Conservation (phyloP, 2,888 invertebrate genomes). For the Phortica magna region DNA sequence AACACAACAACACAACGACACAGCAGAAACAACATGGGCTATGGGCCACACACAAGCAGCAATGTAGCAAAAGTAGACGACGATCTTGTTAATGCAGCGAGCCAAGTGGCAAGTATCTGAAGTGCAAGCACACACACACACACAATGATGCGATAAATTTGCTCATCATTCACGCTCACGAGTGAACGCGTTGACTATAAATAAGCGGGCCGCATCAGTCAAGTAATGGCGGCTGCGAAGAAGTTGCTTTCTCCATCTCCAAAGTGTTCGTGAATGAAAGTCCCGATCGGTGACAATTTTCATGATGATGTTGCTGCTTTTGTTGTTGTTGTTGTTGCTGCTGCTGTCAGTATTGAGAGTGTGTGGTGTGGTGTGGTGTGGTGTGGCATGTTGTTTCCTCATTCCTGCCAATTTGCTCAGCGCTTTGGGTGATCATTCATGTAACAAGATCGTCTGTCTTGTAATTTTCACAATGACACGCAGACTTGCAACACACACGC, state of each 20-base stretch:
- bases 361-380: too few relatives aligned
- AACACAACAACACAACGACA: background rate
- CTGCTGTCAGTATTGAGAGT: too few relatives aligned
- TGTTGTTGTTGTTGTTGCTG: background rate
- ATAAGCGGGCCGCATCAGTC: constrained; percentile 70
- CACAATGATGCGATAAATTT: constrained; percentile 73
- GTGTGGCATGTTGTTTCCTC: constrained; percentile 50
- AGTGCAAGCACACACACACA: constrained; percentile 48
- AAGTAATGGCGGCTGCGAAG: constrained; percentile 37
- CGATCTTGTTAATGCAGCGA: background rate
- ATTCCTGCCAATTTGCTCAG: constrained; percentile 64
- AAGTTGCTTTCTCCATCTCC: background rate
- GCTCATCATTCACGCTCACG: constrained; percentile 53
- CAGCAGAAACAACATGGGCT: constrained; percentile 39
- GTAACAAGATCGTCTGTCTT: constrained; percentile 63
- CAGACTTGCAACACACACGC: background rate
- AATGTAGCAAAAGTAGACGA: background rate
- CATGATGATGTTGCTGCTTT: background rate
- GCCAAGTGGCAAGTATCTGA: constrained; percentile 20
- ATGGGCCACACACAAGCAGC: constrained; percentile 55
- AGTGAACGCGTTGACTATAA: constrained; percentile 56
- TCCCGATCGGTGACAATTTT: constrained; percentile 51
- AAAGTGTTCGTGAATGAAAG: constrained; percentile 63
- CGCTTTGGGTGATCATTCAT: constrained; percentile 65
- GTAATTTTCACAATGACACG: constrained; percentile 17